Conservation (phyloP, 2,797 vertebrate genomes). For the Lacerta bilineata region DNA sequence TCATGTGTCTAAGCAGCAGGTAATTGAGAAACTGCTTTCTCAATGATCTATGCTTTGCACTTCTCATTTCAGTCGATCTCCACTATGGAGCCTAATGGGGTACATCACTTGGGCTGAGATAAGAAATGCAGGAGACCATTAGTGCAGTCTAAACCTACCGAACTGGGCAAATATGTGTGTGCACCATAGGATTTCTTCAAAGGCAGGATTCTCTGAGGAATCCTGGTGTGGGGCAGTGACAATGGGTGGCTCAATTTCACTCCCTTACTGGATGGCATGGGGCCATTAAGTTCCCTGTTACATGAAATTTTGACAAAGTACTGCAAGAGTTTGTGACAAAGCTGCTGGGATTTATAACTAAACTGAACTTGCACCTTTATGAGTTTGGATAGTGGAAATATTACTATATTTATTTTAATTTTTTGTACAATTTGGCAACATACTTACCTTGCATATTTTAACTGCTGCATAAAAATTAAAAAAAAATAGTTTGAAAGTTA, state of each 20-base stretch:
- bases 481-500: neutral
- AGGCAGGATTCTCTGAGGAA: neutral
- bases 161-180: neutral
- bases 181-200: neutral
- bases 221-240: neutral
- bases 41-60: too few relatives aligned
- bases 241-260: neutral
- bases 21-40: too few relatives aligned
- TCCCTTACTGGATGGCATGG: neutral
- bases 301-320: neutral
- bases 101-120: neutral
- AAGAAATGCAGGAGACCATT: neutral
- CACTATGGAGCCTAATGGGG: too few relatives aligned
- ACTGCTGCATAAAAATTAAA: neutral
- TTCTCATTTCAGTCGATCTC: too few relatives aligned
- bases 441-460: neutral
- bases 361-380: neutral
- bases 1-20: too few relatives aligned
- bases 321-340: neutral
- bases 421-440: neutral
- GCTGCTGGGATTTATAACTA: neutral
- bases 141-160: neutral
- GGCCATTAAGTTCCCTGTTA: neutral
- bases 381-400: neutral
- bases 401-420: neutral